Conservation (phyloP, 2,888 invertebrate genomes). For the Apomyelois bistriatella region DNA sequence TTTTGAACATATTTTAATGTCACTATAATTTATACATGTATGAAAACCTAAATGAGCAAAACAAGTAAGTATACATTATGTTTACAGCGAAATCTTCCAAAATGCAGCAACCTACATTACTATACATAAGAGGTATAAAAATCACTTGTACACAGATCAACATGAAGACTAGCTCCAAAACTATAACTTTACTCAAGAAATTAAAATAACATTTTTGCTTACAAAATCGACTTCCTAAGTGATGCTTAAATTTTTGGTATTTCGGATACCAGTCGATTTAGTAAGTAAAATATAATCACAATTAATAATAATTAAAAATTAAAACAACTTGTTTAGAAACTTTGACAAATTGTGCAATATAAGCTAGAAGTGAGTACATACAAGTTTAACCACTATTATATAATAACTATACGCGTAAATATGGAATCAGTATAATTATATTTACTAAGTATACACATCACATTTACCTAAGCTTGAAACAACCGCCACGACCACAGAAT, state of each 20-base stretch:
- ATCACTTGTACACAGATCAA: constrained; percentile 1
- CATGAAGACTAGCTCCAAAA: constrained; percentile 3
- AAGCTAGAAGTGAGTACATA: constrained; percentile 10
- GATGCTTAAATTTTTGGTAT: not conserved
- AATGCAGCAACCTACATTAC: not conserved
- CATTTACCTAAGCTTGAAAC: constrained; percentile 40
- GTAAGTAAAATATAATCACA: not conserved
- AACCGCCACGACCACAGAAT: constrained; percentile 17
- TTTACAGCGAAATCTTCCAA: not conserved
- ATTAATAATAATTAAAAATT: not conserved
- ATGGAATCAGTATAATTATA: constrained; percentile 16
- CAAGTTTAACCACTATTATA: not conserved
- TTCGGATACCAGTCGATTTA: not conserved
- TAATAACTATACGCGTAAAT: constrained; percentile 13
- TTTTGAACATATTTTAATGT: not conserved
- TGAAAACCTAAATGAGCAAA: not conserved
- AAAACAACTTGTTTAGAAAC: constrained; percentile 20
- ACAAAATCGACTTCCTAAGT: constrained; percentile 2
- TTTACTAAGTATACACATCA: constrained; percentile 28
- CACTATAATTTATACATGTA: not conserved
- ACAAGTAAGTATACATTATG: not conserved
- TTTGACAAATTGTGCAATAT: constrained; percentile 22
- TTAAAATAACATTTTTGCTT: not conserved
- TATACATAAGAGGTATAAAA: not conserved
- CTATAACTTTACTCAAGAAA: not conserved